Percentiles rank a stretch among this genome's conserved stretches.
Conservation (phyloP, 2,113 vertebrate species). For the Barnardius zonarius region DNA sequence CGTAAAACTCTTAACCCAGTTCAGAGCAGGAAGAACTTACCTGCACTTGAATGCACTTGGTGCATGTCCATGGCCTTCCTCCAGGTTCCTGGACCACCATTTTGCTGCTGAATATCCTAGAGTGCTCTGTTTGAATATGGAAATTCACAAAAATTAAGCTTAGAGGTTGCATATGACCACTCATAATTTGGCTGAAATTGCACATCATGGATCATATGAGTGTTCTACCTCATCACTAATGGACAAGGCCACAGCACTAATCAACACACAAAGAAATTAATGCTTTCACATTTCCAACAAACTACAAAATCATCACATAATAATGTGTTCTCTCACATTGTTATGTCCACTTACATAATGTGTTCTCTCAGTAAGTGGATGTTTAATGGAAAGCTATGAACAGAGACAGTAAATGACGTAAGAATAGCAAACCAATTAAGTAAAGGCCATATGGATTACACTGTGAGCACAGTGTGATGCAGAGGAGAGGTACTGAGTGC, state of each 20-base stretch:
- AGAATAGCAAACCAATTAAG: constrained; percentile 26
- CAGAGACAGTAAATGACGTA: neutral
- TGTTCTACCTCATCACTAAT: neutral
- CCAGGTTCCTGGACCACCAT: neutral
- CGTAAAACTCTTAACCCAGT: neutral
- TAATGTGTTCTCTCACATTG: neutral
- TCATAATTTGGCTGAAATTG: neutral
- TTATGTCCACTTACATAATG: neutral
- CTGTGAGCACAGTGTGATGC: neutral
- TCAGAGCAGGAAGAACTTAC: neutral
- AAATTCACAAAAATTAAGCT: neutral
- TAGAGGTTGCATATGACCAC: neutral
- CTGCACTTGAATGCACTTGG: too few relatives aligned
- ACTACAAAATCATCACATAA: neutral
- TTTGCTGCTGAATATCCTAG: neutral
- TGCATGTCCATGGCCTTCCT: neutral
- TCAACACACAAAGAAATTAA: neutral
- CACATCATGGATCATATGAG: neutral
- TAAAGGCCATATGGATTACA: constrained; percentile 23
- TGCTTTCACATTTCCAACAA: neutral
- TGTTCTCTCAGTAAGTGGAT: neutral
- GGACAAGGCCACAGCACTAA: neutral
- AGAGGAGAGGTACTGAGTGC: neutral
- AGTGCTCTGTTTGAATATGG: neutral
- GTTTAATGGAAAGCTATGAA: neutral